Conservation (phyloP, 2,797 vertebrate genomes). For the Carapus acus region DNA sequence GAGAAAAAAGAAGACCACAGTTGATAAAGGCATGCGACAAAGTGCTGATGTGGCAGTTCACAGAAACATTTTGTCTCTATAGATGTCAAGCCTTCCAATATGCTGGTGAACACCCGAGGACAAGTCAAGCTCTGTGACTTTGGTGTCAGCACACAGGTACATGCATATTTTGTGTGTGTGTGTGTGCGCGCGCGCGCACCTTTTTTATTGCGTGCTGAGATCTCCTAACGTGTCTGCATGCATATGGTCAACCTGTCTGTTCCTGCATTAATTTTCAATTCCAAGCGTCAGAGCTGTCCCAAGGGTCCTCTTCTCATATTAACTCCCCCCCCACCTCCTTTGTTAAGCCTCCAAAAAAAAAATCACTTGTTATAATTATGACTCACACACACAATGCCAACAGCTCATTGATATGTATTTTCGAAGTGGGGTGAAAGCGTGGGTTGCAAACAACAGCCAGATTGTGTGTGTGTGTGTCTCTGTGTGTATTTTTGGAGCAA, state of each 20-base stretch:
- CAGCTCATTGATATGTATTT: constrained; percentile 70
- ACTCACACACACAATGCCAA: constrained; percentile 24
- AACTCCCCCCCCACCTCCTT: constrained; percentile 42
- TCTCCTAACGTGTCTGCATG: constrained; percentile 7
- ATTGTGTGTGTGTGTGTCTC: constrained; percentile 18
- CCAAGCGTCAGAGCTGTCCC: constrained; percentile 53
- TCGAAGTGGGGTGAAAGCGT: constrained; percentile 48
- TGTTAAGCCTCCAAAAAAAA: constrained; percentile 58
- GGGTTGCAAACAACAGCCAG: constrained; percentile 58
- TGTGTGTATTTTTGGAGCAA: too few relatives aligned
- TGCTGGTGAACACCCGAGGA: constrained; percentile 95
- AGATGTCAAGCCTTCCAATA: constrained; percentile 99
- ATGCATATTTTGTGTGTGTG: constrained; percentile 43
- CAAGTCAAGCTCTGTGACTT: constrained; percentile 99
- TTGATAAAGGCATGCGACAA: constrained; percentile 53
- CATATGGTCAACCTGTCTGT: constrained; percentile 67
- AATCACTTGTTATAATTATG: constrained; percentile 66
- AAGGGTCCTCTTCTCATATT: constrained; percentile 56
- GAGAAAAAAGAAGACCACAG: constrained; percentile 34
- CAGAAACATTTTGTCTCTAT: constrained; percentile 62
- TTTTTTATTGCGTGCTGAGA: background rate
- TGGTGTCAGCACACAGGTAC: constrained; percentile 95
- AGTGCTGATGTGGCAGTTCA: constrained; percentile 62
- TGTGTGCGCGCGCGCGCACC: constrained; percentile 1
- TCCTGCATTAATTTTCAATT: constrained; percentile 55